Evolutionary conservation across 2,113 vertebrate species (phyloP), one percentile per base, ranked within the genome.

Genomic region (Pelecanoides urinatrix): DNA sequence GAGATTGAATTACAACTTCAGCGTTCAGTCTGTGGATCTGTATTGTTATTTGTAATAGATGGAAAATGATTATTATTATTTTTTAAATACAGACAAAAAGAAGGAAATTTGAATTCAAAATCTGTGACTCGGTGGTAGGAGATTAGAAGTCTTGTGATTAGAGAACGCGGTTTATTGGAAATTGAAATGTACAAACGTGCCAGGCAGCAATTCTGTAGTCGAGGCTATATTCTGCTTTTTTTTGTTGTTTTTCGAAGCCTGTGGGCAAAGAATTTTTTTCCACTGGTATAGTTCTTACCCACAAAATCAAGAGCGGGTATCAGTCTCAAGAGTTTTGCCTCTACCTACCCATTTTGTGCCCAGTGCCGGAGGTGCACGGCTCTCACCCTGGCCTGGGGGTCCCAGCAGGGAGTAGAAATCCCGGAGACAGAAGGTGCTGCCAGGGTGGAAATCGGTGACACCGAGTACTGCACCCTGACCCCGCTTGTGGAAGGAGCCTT

Each of bases 21-120:
- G 97, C 91, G 95, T 98, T 98, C 98, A 97, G 91, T 97, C 98
- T 95, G 97, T 90, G 94, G 94, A 97, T 97, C 94, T 95, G 98
- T 98, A 98, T 98, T 98, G 98, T 98, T 98, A 98, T 98, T 98
- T 98, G 98, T 97, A 98, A 98, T 98, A 98, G 98, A 98, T 98
- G 98, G 97, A 97, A 98, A 98, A 98, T 98, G 97, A 98, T 98
- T 98, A 98, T 98, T 98, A 98, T 98, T 98, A 98, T 98, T 98
- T 98, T 97, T 98, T 98, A 98, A 98, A 98, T 98, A 97, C 98
- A 98, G 98, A 98, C 97, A 98, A 98, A 98, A 96, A 96, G 96
- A 95, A 98, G 96, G 98, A 98, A 98, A 98, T 98, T 96, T 98
- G 97, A 98, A 98, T 98, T 98, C 94, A 97, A 98, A 98, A 97